Evolutionary conservation across 2,888 invertebrate genomes (phyloP), one percentile per base, ranked within the genome.

Genomic region (Cheilosia scutellata): DNA sequence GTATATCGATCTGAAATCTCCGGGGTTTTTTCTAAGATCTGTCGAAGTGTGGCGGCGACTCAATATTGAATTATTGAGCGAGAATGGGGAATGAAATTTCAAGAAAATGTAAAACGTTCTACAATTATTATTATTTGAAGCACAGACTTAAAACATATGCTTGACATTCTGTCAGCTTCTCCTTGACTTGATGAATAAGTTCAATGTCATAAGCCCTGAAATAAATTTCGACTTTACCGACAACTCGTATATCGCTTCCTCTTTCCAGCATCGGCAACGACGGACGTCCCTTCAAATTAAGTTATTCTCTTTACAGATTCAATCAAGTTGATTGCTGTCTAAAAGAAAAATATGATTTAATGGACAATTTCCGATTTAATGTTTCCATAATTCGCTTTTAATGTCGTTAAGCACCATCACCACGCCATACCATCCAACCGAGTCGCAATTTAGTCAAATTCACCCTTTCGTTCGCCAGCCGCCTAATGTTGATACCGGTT

Each of bases 281-380:
- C n/a, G n/a, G n/a, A 4, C 16, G 4, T 55, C 42, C 29, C 29
- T 20, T 55, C 55, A 31, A 44, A 68, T 66, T 40, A 37, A 66
- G 29, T 66, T 44, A 40, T 51, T 66, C 42, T 25, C 62, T 29
- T 29, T 25, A 11, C 40, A 37, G 29, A 75, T 65, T 65, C 55
- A 77, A 77, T 77, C 77, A 78, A 31, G 7, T 68, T 68, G 58
- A 77, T 78, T 70, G 60, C 62, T 51, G 44, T 7, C 44, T 47
- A 33, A 11, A 44, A 6, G 16, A 68, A 16, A 80, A 44, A 47
- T 25, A 55, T 42, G 40, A 57, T 76, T 76, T 75, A 84, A 84
- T 80, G 55, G 66, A 66, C 80, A 66, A 75, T 80, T 84, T 84
- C 80, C 84, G 65, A 84, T 71, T 79, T 70, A 68, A 75, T 65